A percentile compares a stretch with the other conserved stretches of the same genome.
phyloP scores from a whole-genome alignment of 2,797 vertebrate genomes.

The Siniperca undulata region DNA sequence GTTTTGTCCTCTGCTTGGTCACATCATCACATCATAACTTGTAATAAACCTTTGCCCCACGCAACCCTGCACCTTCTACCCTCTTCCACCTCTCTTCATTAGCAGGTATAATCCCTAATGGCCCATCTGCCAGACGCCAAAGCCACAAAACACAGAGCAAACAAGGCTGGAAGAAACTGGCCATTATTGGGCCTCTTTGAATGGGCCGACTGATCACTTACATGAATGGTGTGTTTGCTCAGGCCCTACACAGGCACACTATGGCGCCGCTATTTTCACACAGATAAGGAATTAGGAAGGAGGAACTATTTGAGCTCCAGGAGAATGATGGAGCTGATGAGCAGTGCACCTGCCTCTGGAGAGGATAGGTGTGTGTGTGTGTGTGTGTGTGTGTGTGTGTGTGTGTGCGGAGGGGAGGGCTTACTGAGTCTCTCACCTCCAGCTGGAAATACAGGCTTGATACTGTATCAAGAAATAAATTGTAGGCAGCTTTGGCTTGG shows the following conservation, averaged over 20 bases:
- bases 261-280: constrained; percentile 49
- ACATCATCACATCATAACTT: constrained; percentile 50
- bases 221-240: constrained; percentile 68
- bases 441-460: not conserved
- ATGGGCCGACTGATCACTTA: constrained; percentile 61
- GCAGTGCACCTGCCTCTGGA: constrained; percentile 47
- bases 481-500: not conserved
- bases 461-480: not conserved
- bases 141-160: constrained; percentile 77
- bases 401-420: not conserved
- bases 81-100: constrained; percentile 70
- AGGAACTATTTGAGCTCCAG: constrained; percentile 52
- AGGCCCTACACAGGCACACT: constrained; percentile 33
- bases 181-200: constrained; percentile 71
- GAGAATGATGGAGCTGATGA: constrained; percentile 50
- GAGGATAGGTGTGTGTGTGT: constrained; percentile 17
- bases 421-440: not conserved
- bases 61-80: not conserved
- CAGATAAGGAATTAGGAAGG: constrained; percentile 32
- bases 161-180: constrained; percentile 69
- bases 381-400: constrained; percentile 9
- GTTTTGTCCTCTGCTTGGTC: constrained; percentile 11
- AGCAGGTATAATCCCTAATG: constrained; percentile 81
- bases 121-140: constrained; percentile 82
- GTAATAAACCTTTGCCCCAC: constrained; percentile 30